These are phyloP conservation scores for Athripsodes cinereus DNA, from an alignment of 2,888 invertebrate genomes.

Conservation along the genomic window DNA sequence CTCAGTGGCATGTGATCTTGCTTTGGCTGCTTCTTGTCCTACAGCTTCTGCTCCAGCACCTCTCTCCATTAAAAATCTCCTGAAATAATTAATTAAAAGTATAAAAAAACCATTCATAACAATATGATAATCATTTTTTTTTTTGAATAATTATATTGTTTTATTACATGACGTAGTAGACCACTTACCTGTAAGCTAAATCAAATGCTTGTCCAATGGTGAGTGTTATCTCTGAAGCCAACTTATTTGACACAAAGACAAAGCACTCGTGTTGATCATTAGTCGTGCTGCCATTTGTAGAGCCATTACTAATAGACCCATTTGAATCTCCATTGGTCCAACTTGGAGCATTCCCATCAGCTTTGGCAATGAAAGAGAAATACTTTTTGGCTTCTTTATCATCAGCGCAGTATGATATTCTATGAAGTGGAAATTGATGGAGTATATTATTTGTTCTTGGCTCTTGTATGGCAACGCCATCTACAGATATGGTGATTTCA, in stretches of 20 bases:
- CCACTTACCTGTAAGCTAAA: slow-evolving; percentile 75
- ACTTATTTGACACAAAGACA: slow-evolving; percentile 94
- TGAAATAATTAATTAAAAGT: too few species aligned
- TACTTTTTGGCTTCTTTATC: slow-evolving; percentile 97
- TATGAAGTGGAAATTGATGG: slow-evolving; percentile 92
- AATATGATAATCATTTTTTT: too few species aligned
- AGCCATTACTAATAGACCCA: slow-evolving; percentile 27
- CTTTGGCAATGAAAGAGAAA: slow-evolving; percentile 92
- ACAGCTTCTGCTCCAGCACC: slow-evolving; percentile 39
- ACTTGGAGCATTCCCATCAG: slow-evolving; percentile 38
- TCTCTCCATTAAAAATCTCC: slow-evolving; percentile 86
- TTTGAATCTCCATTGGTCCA: slow-evolving; percentile 24
- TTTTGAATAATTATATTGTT: too few species aligned
- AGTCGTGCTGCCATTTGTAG: slow-evolving; percentile 32
- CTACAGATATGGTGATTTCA: slow-evolving; percentile 94
- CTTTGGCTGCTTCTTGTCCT: slow-evolving; percentile 21
- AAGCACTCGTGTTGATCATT: slow-evolving; percentile 90
- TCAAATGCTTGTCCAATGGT: slow-evolving; percentile 99
- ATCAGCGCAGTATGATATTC: slow-evolving; percentile 98
- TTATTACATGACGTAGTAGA: too few species aligned
- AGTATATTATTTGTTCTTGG: slow-evolving; percentile 73
- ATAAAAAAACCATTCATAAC: too few species aligned
- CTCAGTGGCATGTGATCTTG: slow-evolving; percentile 23
- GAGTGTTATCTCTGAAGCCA: slow-evolving; percentile 95
- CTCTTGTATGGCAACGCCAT: slow-evolving; percentile 89